Evolutionary conservation across 2,888 invertebrate genomes (phyloP), one percentile per base, ranked within the genome.

Genomic region (Megaustenia siamemsis): DNA sequence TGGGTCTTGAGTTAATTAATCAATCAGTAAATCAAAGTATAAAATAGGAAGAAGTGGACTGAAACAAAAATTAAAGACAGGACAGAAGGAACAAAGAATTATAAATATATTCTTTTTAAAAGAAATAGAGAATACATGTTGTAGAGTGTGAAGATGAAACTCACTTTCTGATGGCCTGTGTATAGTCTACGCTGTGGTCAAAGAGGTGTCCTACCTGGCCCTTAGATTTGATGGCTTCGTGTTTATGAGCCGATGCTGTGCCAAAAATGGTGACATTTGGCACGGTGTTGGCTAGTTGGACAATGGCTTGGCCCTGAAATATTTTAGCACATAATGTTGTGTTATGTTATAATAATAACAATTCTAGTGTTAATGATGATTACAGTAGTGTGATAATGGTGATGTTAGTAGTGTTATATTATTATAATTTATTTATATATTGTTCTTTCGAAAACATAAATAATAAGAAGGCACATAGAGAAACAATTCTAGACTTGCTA

Each of bases 81-180:
- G 12, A 10, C 8, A 45, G 12, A 45, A 45, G 45, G 45, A 45
- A 45, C 8, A 45, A 45, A 45, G 6, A 45, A 45, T 10, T 10
- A 45, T 10, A 45, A 45, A 45, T 6, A 45, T 45, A 12, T 10
- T 12, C n/a, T n/a, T n/a, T n/a, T n/a, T 45, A 12, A 10, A 12
- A 45, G 8, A 10, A 45, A 10, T 45, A 45, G 12, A 45, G 12
- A 45, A 45, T 45, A 45, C 6, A 6, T 10, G 12, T 10, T 10
- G 8, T 45, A 10, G 8, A 45, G 45, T 12, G 53, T 28, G 21
- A 77, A 77, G 5, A 40, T 28, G 10, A 18, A 5, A 94, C 96
- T 95, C 94, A 97, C 97, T 97, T 97, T 94, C 96, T 96, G 88
- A 97, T 96, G 95, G 97, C 97, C 93, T 96, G 96, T 90, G 96